Evolutionary conservation across 1,140 invertebrate species (phyloP).

Genomic region (Euschistus heros): DNA sequence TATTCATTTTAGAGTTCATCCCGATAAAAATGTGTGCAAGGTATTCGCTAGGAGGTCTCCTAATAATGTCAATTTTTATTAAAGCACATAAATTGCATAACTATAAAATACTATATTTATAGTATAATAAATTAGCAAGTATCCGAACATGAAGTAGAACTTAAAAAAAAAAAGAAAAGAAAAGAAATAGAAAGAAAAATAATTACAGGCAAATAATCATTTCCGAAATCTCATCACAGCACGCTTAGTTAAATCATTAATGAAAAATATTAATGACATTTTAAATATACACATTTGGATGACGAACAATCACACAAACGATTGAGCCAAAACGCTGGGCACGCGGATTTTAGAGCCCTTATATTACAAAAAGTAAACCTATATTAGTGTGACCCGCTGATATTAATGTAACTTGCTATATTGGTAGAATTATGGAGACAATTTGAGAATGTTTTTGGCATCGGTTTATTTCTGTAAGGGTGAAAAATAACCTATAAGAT

Average conservation of each 20-base stretch:
- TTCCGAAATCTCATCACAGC: constrained; percentile 13
- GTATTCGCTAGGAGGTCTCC: too few species aligned
- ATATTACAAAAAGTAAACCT: not conserved
- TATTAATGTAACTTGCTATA: too few species aligned
- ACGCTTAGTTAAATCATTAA: constrained; percentile 9
- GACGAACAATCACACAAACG: constrained; percentile 11
- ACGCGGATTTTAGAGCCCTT: not conserved
- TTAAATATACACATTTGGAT: constrained; percentile 4
- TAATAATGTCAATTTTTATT: not conserved
- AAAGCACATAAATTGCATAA: not conserved
- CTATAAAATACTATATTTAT: not conserved
- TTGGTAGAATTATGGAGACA: too few species aligned
- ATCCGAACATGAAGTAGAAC: not conserved
- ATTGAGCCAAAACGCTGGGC: constrained; percentile 3
- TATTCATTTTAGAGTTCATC: too few species aligned
- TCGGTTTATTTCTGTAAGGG: too few species aligned
- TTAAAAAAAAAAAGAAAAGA: too few species aligned
- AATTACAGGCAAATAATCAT: not conserved
- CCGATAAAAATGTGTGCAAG: too few species aligned
- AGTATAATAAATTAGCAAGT: not conserved
- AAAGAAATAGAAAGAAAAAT: not conserved
- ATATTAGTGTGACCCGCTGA: too few species aligned
- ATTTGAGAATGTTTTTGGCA: too few species aligned
- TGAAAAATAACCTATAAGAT: too few species aligned
- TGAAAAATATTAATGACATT: constrained; percentile 15